Conservation (phyloP, 2,888 invertebrate species). For the Yponomeuta plumbellus region DNA sequence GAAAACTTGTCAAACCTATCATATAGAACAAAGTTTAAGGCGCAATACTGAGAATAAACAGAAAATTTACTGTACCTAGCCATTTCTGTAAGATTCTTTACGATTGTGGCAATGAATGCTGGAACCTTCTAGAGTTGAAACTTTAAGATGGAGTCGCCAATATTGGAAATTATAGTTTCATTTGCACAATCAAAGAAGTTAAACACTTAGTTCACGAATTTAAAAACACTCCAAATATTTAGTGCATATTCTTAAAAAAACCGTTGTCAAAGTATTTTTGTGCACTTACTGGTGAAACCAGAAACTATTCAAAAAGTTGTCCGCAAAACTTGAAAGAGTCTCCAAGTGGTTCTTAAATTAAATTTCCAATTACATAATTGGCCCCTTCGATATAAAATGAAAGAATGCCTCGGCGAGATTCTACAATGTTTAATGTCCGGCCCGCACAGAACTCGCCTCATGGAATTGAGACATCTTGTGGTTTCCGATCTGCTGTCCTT, state of each 20-base stretch:
- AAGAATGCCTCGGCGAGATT: conserved; percentile 45
- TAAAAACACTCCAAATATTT: too few species aligned
- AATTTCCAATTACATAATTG: conserved; percentile 16
- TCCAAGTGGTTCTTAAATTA: conserved; percentile 8
- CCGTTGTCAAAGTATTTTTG: neutral
- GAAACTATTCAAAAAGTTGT: neutral
- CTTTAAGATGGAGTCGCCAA: neutral
- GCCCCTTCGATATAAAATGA: conserved; percentile 35
- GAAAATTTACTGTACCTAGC: neutral
- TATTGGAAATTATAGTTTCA: too few species aligned
- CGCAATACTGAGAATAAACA: too few species aligned
- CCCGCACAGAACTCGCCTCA: conserved; percentile 71
- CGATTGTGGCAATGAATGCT: neutral
- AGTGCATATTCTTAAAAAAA: neutral
- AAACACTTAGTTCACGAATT: too few species aligned
- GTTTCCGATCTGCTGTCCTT: conserved; percentile 71
- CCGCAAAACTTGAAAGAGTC: conserved; percentile 4
- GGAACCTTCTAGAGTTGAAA: neutral
- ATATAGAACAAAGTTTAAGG: too few species aligned
- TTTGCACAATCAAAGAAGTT: too few species aligned
- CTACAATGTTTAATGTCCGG: conserved; percentile 64
- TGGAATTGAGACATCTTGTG: conserved; percentile 77
- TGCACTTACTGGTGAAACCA: too few species aligned
- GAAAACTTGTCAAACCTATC: too few species aligned
- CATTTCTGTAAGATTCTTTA: neutral